These are phyloP conservation scores for Phalera bucephala DNA, from an alignment of 2,888 invertebrate genomes.

Conservation along the genomic window DNA sequence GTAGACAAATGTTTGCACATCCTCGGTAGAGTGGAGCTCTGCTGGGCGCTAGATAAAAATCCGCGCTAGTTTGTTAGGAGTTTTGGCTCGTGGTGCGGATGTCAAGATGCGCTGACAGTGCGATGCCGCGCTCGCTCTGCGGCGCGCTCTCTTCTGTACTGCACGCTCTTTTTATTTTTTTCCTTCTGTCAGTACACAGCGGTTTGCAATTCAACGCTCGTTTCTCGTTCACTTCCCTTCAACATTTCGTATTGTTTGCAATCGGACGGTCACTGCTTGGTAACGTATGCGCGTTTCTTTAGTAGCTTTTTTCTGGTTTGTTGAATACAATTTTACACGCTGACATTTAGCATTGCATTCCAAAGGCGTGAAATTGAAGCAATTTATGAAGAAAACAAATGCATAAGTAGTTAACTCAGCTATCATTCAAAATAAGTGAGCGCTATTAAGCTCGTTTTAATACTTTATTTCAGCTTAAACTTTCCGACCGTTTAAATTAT, in stretches of 20 bases:
- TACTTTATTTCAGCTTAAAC: too few relatives aligned
- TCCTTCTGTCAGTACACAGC: slow-evolving; percentile 44
- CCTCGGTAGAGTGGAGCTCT: slow-evolving; percentile 39
- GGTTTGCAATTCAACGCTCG: slow-evolving; percentile 60
- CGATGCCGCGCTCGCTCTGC: too few relatives aligned
- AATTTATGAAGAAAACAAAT: slow-evolving; percentile 64
- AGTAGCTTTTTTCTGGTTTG: slow-evolving; percentile 47
- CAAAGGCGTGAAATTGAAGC: slow-evolving; percentile 36
- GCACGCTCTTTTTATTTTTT: slow-evolving; percentile 33
- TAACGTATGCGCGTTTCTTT: too few relatives aligned
- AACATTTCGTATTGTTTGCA: too few relatives aligned
- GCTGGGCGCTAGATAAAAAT: slow-evolving; percentile 52
- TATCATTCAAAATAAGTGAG: slow-evolving; percentile 68
- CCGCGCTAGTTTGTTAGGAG: slow-evolving; percentile 50
- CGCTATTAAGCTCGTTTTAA: slow-evolving; percentile 73
- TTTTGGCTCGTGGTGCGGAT: too few relatives aligned
- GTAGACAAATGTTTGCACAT: slow-evolving; percentile 57
- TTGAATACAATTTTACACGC: slow-evolving; percentile 38
- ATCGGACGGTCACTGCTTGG: slow-evolving; percentile 51
- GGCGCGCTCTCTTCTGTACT: slow-evolving; percentile 28
- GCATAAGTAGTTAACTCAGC: slow-evolving; percentile 61
- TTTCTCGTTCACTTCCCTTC: slow-evolving; percentile 65
- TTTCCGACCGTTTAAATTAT: slow-evolving; percentile 77
- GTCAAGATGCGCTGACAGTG: too few relatives aligned
- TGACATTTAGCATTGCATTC: slow-evolving; percentile 19